Percentiles rank a stretch among this genome's conserved stretches.
Evolutionary conservation across 2,113 vertebrate genomes (phyloP).

Genomic region (Seriola dumerili): DNA sequence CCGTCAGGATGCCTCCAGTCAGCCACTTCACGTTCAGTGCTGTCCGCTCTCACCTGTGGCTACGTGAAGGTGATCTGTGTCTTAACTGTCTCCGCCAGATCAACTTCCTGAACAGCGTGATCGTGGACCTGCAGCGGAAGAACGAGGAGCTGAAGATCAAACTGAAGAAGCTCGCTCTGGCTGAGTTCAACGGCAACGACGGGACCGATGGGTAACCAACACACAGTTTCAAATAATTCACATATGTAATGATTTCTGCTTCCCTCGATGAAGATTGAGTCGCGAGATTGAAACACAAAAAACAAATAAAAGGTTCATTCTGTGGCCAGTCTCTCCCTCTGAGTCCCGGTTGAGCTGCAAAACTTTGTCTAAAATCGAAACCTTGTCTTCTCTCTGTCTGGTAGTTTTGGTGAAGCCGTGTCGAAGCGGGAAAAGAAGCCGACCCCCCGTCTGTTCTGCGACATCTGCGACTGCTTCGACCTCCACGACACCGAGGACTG

Average conservation of each 20-base stretch:
- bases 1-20: background rate
- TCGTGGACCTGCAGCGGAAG: constrained; percentile 95
- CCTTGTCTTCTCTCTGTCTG: background rate
- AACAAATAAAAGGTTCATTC: no score
- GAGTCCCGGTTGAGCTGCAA: no score
- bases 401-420: constrained; percentile 37
- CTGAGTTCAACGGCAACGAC: constrained; percentile 92
- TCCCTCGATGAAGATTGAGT: no score
- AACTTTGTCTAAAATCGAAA: background rate
- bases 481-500: constrained; percentile 98
- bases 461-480: constrained; percentile 98
- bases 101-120: constrained; percentile 97
- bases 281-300: no score
- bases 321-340: no score
- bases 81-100: constrained; percentile 82
- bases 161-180: constrained; percentile 92
- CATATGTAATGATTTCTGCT: no score
- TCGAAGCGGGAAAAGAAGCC: constrained; percentile 89
- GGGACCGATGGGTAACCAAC: constrained; percentile 87
- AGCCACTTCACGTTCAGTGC: rapidly evolving
- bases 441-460: constrained; percentile 93
- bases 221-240: rapidly evolving
- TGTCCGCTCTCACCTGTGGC: background rate
- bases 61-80: background rate
- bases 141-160: constrained; percentile 94